A percentile compares a stretch with the other conserved stretches of the same genome.
phyloP scores from a whole-genome alignment of 2,888 invertebrate genomes.

The Hyposoter dolosus region DNA sequence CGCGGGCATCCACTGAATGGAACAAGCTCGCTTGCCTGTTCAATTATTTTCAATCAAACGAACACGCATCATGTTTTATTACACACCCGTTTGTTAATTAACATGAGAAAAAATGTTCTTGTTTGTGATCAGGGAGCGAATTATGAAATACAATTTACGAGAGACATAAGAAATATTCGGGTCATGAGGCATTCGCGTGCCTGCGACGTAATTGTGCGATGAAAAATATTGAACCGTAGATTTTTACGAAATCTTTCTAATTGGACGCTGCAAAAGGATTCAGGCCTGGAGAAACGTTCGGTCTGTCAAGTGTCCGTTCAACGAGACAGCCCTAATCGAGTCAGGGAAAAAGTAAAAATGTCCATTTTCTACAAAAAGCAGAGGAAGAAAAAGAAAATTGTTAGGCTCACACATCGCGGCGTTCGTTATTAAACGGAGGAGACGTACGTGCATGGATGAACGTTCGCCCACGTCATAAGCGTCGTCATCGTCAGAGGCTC shows the following conservation, averaged over 20 bases:
- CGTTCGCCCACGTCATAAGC: constrained; percentile 55
- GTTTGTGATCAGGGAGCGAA: neutral
- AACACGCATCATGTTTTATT: neutral
- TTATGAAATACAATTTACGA: neutral
- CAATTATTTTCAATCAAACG: constrained; percentile 50
- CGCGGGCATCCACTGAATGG: constrained; percentile 30
- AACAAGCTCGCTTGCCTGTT: constrained; percentile 6
- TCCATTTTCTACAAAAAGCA: neutral
- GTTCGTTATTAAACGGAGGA: constrained; percentile 53
- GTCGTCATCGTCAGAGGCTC: constrained; percentile 47
- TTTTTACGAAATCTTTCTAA: neutral
- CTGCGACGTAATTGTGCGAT: neutral
- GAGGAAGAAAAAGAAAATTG: constrained; percentile 29
- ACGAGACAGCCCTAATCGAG: constrained; percentile 1
- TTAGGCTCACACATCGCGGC: constrained; percentile 48
- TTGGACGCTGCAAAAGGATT: neutral
- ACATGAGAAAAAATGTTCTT: neutral
- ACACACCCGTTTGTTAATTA: neutral
- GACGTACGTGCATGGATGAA: constrained; percentile 37
- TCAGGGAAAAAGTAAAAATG: constrained; percentile 8
- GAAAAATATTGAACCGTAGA: neutral
- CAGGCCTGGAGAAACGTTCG: neutral
- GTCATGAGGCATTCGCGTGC: neutral
- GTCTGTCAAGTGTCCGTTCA: neutral
- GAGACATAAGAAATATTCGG: neutral